Base-by-base conservation (phyloP, 2,113 vertebrate species). In the Asarcornis scutulata region DNA sequence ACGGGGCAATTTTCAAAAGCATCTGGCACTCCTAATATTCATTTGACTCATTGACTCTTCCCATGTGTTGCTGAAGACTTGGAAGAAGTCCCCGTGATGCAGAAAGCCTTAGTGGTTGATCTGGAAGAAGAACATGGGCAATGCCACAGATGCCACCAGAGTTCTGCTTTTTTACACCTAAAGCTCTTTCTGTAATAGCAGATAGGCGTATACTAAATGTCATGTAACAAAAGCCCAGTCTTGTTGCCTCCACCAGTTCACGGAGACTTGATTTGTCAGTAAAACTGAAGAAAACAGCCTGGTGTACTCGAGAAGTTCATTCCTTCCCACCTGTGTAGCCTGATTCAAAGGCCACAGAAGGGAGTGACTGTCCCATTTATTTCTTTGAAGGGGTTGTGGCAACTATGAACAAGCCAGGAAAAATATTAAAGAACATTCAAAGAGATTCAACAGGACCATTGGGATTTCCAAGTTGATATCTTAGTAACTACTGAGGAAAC, bases 181-280 rank as follows among this genome's bases (percentile, higher is more conserved):
- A 68, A 32, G 7, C 4, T 76, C 17, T 36, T 68, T 56, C 48
- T 64, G 32, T 58, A 40, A 13, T 20, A 76, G 36, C 17, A 81
- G 23, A 60, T 60, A 6, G 14, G 6, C 56, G 6, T 60, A 15
- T 36, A 14, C 14, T 38, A 63, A 76, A 69, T 36, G 0, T n/a
- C 32, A 29, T 25, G 27, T 62, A 46, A 40, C 6, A 34, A 48
- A 56, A 18, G 4, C 9, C 23, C 8, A 26, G 13, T 1, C 0
- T 32, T 20, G 42, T 17, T 71, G 13, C 46, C 27, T 60, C 44
- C 36, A 77, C 10, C 34, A 86, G 31, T 5, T 25, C 44, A 40
- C 16, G 31, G 15, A 20, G 59, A 34, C n/a, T 26, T 78, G 23
- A 67, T 78, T 52, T 13, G 50, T 44, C 34, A n/a, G 36, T 58